A percentile compares a stretch with the other conserved stretches of the same genome.
phyloP scores from a whole-genome alignment of 2,113 vertebrate genomes.

The Bostrychus sinensis region DNA sequence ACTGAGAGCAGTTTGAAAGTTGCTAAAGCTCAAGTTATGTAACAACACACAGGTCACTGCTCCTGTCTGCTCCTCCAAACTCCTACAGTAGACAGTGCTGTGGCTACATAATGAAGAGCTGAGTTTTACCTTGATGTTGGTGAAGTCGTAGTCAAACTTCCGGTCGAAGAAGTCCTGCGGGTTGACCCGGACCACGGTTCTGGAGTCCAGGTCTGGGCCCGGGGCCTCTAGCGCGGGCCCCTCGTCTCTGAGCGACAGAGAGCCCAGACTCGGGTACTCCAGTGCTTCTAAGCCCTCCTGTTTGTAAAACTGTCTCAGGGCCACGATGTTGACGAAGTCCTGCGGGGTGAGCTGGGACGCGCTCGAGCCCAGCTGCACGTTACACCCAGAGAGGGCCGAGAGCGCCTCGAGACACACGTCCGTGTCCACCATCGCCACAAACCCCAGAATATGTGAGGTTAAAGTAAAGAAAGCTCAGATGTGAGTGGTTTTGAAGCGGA shows the following conservation, averaged over 20 bases:
- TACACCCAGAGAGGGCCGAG: constrained; percentile 48
- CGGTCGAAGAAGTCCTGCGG: constrained; percentile 50
- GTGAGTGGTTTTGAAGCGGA: no score
- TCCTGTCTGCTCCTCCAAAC: no score
- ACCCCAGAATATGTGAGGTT: neutral
- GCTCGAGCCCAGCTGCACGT: constrained; percentile 7
- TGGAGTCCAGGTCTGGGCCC: neutral
- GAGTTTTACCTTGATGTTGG: constrained; percentile 42
- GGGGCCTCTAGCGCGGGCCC: accelerated
- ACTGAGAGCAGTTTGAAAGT: no score
- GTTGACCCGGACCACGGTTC: constrained; percentile 28
- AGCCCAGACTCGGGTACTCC: constrained; percentile 57
- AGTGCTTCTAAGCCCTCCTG: constrained; percentile 56
- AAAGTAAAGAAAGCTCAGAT: no score
- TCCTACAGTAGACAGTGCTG: no score
- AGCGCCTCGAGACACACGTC: constrained; percentile 53
- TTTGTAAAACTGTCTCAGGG: constrained; percentile 60
- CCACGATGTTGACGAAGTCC: constrained; percentile 65
- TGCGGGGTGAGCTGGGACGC: constrained; percentile 39
- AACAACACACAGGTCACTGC: no score
- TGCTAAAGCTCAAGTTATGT: no score
- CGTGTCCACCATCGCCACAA: constrained; percentile 9
- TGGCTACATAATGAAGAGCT: no score
- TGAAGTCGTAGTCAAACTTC: constrained; percentile 64
- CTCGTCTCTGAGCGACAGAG: constrained; percentile 54